Conservation (phyloP, 2,888 invertebrate species). For the Parnassius orleans region DNA sequence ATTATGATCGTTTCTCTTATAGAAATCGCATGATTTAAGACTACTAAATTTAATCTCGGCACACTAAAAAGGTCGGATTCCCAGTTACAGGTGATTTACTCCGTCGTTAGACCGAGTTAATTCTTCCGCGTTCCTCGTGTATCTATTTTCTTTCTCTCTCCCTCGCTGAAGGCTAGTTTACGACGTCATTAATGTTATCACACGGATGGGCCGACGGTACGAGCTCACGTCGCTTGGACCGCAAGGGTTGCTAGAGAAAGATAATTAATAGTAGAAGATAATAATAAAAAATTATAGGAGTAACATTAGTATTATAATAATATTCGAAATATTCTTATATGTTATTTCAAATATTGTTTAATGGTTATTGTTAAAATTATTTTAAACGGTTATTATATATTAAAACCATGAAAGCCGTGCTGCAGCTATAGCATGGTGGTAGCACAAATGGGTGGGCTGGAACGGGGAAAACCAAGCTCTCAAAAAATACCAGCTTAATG, state of each 20-base stretch:
- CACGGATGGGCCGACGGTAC: conserved; percentile 42
- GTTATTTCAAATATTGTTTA: too few relatives aligned
- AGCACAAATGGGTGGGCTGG: too few relatives aligned
- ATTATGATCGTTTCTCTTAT: conserved; percentile 13
- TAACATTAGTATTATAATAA: too few relatives aligned
- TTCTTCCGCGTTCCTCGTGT: conserved; percentile 73
- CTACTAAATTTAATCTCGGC: conserved; percentile 60
- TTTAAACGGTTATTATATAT: too few relatives aligned
- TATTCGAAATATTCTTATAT: too few relatives aligned
- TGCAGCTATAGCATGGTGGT: too few relatives aligned
- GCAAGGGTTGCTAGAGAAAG: conserved; percentile 30
- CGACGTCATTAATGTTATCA: conserved; percentile 76
- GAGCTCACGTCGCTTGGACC: conserved; percentile 44
- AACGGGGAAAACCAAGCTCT: too few relatives aligned
- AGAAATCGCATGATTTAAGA: conserved; percentile 46
- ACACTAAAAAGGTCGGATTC: conserved; percentile 49
- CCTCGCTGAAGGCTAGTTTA: conserved; percentile 60
- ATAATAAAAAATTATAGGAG: not conserved
- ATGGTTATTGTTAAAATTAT: too few relatives aligned
- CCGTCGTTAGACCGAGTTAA: conserved; percentile 67
- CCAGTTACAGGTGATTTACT: conserved; percentile 66
- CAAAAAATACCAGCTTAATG: too few relatives aligned
- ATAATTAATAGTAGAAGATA: not conserved
- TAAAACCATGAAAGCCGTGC: too few relatives aligned
- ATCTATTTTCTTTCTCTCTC: conserved; percentile 57